Evolutionary conservation across 2,888 invertebrate species (phyloP).

Genomic region (Eupithecia vulgata): DNA sequence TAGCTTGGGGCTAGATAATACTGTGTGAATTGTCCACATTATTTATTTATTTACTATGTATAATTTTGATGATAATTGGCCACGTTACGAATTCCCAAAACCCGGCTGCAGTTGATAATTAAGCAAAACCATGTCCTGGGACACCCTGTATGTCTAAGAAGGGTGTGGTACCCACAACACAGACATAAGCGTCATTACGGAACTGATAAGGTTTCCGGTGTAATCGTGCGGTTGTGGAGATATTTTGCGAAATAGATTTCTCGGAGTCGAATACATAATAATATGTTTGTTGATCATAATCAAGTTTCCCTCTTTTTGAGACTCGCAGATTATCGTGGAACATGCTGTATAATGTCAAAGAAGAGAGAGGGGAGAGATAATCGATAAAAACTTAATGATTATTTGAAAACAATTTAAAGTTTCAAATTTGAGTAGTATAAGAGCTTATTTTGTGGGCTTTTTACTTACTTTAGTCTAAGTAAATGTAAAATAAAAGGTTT

Average conservation of each 20-base stretch:
- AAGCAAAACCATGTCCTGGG: background rate
- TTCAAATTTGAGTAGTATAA: too few species aligned
- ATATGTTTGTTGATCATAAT: background rate
- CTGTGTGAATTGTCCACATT: too few species aligned
- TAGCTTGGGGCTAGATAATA: too few species aligned
- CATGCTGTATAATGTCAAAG: background rate
- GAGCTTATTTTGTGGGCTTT: too few species aligned
- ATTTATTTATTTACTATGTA: too few species aligned
- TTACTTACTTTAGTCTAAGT: too few species aligned
- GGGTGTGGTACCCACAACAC: background rate
- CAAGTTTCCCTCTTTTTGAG: background rate
- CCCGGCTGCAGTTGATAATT: background rate
- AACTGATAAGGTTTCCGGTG: constrained; percentile 1
- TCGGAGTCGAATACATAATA: too few species aligned
- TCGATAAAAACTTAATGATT: too few species aligned
- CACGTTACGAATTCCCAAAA: background rate
- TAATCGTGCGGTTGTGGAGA: background rate
- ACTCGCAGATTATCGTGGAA: background rate
- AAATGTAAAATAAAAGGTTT: too few species aligned
- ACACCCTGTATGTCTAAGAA: background rate
- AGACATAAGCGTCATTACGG: background rate
- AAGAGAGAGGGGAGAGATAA: too few species aligned
- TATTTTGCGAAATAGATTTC: background rate
- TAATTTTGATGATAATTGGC: background rate
- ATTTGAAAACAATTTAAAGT: too few species aligned